Conservation (phyloP, 1,140 invertebrate genomes). For the Calliopsis andreniformis region DNA sequence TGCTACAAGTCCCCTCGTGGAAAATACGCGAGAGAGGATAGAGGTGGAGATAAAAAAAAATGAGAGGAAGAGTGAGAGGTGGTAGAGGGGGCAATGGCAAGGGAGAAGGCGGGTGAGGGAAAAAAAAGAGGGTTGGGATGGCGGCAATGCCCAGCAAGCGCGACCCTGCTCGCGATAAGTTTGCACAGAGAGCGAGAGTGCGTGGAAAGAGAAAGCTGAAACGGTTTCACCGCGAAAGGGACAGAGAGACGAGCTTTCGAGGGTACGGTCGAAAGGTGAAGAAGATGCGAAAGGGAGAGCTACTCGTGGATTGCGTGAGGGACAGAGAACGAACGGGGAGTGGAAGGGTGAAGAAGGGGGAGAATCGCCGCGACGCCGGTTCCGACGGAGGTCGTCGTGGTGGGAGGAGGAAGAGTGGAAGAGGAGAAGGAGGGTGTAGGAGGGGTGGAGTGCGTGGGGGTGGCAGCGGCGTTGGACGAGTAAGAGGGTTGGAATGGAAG, state of each 20-base stretch:
- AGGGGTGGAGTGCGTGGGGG: neutral
- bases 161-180: slow-evolving; percentile 59
- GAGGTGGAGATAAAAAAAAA: slow-evolving; percentile 23
- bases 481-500: slow-evolving; percentile 46
- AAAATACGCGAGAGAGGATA: slow-evolving; percentile 29
- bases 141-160: slow-evolving; percentile 33
- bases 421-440: neutral
- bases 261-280: slow-evolving; percentile 41
- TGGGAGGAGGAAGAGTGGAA: slow-evolving; percentile 4
- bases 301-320: neutral
- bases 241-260: slow-evolving; percentile 18
- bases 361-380: slow-evolving; percentile 51
- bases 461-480: slow-evolving; percentile 34
- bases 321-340: slow-evolving; percentile 1
- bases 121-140: slow-evolving; percentile 2
- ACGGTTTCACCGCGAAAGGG: neutral
- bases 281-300: slow-evolving; percentile 55
- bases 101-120: slow-evolving; percentile 26
- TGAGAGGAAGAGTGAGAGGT: slow-evolving; percentile 5
- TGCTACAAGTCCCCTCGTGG: slow-evolving; percentile 16
- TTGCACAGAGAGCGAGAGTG: slow-evolving; percentile 65
- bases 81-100: neutral
- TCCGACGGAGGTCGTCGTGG: slow-evolving; percentile 45
- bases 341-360: slow-evolving; percentile 5
- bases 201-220: slow-evolving; percentile 43